These are phyloP conservation scores for Catharus minimus DNA, from an alignment of 2,113 vertebrate genomes.

Conservation along the genomic window DNA sequence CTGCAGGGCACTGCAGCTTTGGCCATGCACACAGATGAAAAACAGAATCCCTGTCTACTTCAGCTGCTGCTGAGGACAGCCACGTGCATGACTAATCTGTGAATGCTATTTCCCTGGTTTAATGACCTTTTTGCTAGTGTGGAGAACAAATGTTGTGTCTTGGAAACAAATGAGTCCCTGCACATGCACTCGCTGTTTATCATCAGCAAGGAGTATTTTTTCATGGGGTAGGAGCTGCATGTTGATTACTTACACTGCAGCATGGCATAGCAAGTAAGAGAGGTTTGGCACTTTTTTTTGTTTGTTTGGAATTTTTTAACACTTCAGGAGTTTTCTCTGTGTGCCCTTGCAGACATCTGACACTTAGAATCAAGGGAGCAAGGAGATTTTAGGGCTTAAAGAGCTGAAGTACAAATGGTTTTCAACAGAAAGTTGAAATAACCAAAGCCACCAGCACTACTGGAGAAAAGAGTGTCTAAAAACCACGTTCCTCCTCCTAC, in stretches of 20 bases:
- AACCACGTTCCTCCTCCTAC: background rate
- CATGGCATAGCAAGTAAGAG: background rate
- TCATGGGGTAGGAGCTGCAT: background rate
- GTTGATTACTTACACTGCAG: background rate
- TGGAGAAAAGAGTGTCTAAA: background rate
- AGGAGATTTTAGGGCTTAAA: background rate
- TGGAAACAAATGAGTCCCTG: background rate
- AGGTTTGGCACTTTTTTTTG: background rate
- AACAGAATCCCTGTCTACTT: background rate
- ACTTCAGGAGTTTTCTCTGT: background rate
- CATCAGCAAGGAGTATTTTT: background rate
- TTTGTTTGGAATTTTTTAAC: background rate
- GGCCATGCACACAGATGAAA: background rate
- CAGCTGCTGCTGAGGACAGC: background rate
- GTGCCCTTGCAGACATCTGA: background rate
- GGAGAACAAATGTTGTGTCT: background rate
- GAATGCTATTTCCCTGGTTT: background rate
- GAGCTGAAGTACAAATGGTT: background rate
- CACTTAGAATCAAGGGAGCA: background rate
- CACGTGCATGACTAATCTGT: background rate
- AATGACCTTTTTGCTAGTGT: background rate
- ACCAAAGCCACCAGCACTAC: background rate
- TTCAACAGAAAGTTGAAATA: background rate
- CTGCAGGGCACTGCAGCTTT: background rate
- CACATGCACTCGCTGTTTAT: background rate